Evolutionary conservation across 2,113 vertebrate genomes (phyloP).

Genomic region (Gymnocephalus cernua): DNA sequence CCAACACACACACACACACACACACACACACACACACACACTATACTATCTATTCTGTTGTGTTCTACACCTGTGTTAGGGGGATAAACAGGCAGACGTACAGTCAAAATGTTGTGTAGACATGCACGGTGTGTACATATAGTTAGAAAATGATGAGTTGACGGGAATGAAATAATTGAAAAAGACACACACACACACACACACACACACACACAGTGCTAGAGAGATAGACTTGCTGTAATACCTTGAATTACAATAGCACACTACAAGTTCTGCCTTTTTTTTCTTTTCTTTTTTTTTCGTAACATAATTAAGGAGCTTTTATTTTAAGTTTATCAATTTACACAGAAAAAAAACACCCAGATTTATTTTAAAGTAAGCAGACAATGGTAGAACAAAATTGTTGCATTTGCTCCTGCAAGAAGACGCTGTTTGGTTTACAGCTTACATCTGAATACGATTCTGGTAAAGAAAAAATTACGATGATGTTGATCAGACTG

Average conservation of each 20-base stretch:
- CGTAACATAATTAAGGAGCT: not conserved
- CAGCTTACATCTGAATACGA: not conserved
- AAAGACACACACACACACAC: not conserved
- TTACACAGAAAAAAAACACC: not conserved
- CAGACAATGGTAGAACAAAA: not conserved
- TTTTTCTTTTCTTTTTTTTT: not conserved
- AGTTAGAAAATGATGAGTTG: constrained; percentile 28
- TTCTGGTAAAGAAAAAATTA: not conserved
- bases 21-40: constrained; percentile 4
- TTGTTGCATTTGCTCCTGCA: not conserved
- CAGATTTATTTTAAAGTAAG: not conserved
- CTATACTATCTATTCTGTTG: not conserved
- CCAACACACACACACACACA: constrained; percentile 6
- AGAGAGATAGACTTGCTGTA: not conserved
- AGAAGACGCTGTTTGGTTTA: not conserved
- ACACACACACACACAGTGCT: not conserved
- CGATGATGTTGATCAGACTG: not conserved
- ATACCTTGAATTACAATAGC: not conserved
- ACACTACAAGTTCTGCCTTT: not conserved
- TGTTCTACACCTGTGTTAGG: not conserved
- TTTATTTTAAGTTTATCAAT: not conserved
- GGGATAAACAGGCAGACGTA: not conserved
- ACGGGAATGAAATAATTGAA: constrained; percentile 6
- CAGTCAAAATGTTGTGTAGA: constrained; percentile 1
- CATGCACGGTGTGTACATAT: constrained; percentile 13